Evolutionary conservation across 2,113 vertebrate genomes (phyloP), one percentile per base, ranked within the genome.

Genomic region (Trichomycterus rosablanca): DNA sequence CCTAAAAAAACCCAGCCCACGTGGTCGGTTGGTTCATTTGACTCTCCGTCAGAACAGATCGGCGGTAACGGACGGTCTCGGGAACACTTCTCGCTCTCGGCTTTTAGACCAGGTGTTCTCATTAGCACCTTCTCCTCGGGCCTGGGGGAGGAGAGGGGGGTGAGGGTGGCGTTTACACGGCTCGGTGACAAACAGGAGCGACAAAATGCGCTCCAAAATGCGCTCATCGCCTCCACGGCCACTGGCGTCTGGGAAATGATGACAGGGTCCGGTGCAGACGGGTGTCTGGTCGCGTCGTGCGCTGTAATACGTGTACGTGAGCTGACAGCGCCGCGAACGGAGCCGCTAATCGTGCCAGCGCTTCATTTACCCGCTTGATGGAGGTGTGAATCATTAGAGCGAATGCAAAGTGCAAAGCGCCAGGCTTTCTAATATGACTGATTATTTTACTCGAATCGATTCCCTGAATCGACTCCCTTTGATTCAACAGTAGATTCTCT

Each of bases 51-150:
- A 30, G 48, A 62, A 30, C 16, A 40, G 23, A 64, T 24, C 20
- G 22, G 43, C 30, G 40, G 52, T 55, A 49, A 30, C 30, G 14
- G 44, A 51, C 11, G 4, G 16, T 51, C 40, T 43, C 18, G 32
- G 65, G 59, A 75, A 71, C 66, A 72, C 34, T 32, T 70, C 60
- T 74, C 26, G 51, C 68, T 70, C 61, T 68, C 49, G 56, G 59
- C 56, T 54, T 61, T 72, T 63, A 54, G 56, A 28, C 72, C 65
- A 68, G 50, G 14, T 71, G 72, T 73, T 66, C 51, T 73, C 58
- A 70, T 76, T 72, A 67, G 55, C 59, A 60, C 48, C 23, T 24
- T 66, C 46, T 63, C 37, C 57, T 16, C 44, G 14, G 48, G 34
- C 57, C 32, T 68, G 16, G 1, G 45, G 56, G 59, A 63, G 2